Conservation (phyloP, 2,797 vertebrate species). For the Aselliscus stoliczkanus region DNA sequence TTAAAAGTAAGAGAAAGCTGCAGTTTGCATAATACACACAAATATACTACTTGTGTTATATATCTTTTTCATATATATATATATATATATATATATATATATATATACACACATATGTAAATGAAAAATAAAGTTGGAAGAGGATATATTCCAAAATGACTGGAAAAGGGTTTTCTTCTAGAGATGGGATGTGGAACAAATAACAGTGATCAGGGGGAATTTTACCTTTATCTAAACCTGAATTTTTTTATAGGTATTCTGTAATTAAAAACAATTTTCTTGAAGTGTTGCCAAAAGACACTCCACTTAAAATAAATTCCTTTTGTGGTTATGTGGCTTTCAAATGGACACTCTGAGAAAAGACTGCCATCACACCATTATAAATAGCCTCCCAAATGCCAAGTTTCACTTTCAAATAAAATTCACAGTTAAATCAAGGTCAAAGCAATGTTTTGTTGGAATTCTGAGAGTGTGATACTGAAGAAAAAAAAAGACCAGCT, state of each 20-base stretch:
- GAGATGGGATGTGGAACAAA: not conserved
- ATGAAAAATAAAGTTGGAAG: not conserved
- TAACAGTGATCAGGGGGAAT: not conserved
- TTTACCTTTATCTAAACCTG: not conserved
- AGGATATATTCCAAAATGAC: not conserved
- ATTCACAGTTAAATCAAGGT: slow-evolving; percentile 72
- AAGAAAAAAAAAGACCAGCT: slow-evolving; percentile 20
- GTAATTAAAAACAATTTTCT: slow-evolving; percentile 39
- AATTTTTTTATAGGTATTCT: not conserved
- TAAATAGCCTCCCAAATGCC: slow-evolving; percentile 66
- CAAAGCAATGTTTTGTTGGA: slow-evolving; percentile 47
- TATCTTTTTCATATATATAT: not conserved
- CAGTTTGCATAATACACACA: not conserved
- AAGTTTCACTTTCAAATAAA: slow-evolving; percentile 71
- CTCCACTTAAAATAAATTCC: slow-evolving; percentile 4
- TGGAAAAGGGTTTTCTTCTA: not conserved
- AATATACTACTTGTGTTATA: not conserved
- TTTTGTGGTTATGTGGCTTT: slow-evolving; percentile 3
- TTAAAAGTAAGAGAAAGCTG: not conserved
- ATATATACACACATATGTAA: not conserved
- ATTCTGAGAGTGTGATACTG: slow-evolving; percentile 39
- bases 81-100: not conserved
- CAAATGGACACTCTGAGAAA: slow-evolving; percentile 19
- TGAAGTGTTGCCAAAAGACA: not conserved
- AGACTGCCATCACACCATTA: slow-evolving; percentile 57